These are phyloP conservation scores for Micrasema longulum DNA, from an alignment of 1,140 invertebrate species.

Conservation along the genomic window DNA sequence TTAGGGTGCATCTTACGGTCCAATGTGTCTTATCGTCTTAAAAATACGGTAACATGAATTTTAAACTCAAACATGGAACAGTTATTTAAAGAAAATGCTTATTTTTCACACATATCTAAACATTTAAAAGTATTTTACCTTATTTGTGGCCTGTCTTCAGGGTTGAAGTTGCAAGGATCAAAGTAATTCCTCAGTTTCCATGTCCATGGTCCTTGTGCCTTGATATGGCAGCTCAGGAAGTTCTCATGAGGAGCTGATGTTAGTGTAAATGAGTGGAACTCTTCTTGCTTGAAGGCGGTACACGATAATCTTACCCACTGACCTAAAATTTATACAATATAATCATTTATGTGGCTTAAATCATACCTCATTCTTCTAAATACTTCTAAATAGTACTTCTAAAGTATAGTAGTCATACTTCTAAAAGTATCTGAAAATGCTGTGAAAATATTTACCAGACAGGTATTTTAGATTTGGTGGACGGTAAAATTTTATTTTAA, in stretches of 20 bases:
- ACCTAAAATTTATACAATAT: conserved; percentile 77
- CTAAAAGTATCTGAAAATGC: too few relatives aligned
- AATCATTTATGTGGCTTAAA: background rate
- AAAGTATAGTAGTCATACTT: background rate
- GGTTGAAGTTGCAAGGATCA: conserved; percentile 93
- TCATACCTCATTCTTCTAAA: background rate
- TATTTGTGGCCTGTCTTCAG: conserved; percentile 88
- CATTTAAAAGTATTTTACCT: conserved; percentile 59
- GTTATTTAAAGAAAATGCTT: too few relatives aligned
- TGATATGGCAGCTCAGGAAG: conserved; percentile 96
- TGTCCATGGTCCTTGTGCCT: conserved; percentile 98
- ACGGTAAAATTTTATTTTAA: conserved; percentile 92
- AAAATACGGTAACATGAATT: too few relatives aligned
- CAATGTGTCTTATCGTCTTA: too few relatives aligned
- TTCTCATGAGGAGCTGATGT: conserved; percentile 99
- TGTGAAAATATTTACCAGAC: conserved; percentile 72
- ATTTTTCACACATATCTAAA: too few relatives aligned
- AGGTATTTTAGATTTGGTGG: conserved; percentile 97
- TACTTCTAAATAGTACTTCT: background rate
- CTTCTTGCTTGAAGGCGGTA: conserved; percentile 90
- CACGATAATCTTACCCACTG: conserved; percentile 93
- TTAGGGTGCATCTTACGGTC: too few relatives aligned
- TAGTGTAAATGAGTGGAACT: conserved; percentile 98
- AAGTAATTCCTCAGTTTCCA: conserved; percentile 98
- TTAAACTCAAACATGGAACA: too few relatives aligned